Evolutionary conservation across 2,113 vertebrate species (phyloP), one percentile per base, ranked within the genome.

Genomic region (Lynx canadensis): DNA sequence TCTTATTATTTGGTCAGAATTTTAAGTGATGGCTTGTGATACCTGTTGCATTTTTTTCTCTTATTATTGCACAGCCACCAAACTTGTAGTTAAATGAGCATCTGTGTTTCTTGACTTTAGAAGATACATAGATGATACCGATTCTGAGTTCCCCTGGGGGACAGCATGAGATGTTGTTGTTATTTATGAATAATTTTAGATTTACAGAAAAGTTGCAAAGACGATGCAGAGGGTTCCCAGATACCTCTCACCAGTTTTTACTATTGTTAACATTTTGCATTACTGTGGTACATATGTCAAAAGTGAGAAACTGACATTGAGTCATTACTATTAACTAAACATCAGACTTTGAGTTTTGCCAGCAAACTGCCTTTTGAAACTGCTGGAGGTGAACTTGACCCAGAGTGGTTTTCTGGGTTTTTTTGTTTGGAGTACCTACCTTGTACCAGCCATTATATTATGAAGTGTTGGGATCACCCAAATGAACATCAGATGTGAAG

Each of bases 1-100:
- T 48, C 16, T 97, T 69, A 73, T 41, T 81, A 38, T 94, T 87
- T 88, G 84, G 41, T 95, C 57, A 94, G 45, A 92, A 91, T 81
- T 84, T 91, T 52, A 78, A 93, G 14, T 95, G 45, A 63, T 65
- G 19, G 38, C 41, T 84, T 73, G 16, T 93, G 71, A 78, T 85
- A 63, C 10, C 1, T 38, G 57, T 90, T 92, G 78, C 27, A 41
- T 93, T 96, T 97, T 91, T 91, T 63, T 87, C 11, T 66, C 29
- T 85, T 57, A 38, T 16, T 95, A 73, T 90, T 90, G 10, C 41
- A 95, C 78, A 79, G 25, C 48, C 29, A 74, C 25, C 5, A 93
- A 93, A 83, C 66, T 76, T 87, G 23, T 50, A 85, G 48, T 83
- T 93, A 80, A 89, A 69, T 85, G 21, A 89, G 3, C 36, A 60